phyloP scores from a whole-genome alignment of 2,797 vertebrate genomes.

The Lithobates pipiens region DNA sequence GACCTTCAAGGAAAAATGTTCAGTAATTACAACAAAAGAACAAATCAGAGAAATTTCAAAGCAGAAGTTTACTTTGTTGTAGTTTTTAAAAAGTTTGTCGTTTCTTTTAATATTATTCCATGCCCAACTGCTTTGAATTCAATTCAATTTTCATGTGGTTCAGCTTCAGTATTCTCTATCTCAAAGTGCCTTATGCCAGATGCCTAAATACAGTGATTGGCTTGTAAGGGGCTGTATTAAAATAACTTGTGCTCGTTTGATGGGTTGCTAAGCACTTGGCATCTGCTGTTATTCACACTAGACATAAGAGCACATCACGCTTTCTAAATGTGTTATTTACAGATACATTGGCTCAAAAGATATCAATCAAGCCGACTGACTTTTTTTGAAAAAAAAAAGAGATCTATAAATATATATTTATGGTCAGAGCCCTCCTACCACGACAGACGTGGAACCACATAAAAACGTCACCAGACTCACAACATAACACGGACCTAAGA shows the following conservation, averaged over 20 bases:
- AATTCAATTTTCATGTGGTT: constrained; percentile 6
- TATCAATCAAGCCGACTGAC: not conserved
- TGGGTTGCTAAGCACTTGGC: constrained; percentile 15
- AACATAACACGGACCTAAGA: too few relatives aligned
- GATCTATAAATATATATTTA: too few relatives aligned
- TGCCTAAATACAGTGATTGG: constrained; percentile 36
- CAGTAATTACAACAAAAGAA: not conserved
- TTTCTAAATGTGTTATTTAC: constrained; percentile 25
- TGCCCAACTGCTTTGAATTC: not conserved
- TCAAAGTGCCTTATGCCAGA: constrained; percentile 21
- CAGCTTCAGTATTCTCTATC: not conserved
- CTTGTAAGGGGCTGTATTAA: constrained; percentile 24
- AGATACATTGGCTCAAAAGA: not conserved
- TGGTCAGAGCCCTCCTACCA: too few relatives aligned
- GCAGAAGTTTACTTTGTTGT: not conserved
- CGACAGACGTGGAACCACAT: too few relatives aligned
- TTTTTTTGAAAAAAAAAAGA: too few relatives aligned
- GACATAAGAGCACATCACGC: not conserved
- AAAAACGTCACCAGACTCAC: too few relatives aligned
- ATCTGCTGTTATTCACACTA: constrained; percentile 8
- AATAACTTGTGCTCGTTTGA: constrained; percentile 11
- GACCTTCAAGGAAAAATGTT: not conserved
- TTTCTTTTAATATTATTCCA: not conserved
- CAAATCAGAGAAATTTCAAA: not conserved
- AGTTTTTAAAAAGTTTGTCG: not conserved